A percentile compares a stretch with the other conserved stretches of the same genome.
These are phyloP conservation scores for Erpornis zantholeuca DNA, from an alignment of 2,113 vertebrate genomes.

Conservation along the genomic window DNA sequence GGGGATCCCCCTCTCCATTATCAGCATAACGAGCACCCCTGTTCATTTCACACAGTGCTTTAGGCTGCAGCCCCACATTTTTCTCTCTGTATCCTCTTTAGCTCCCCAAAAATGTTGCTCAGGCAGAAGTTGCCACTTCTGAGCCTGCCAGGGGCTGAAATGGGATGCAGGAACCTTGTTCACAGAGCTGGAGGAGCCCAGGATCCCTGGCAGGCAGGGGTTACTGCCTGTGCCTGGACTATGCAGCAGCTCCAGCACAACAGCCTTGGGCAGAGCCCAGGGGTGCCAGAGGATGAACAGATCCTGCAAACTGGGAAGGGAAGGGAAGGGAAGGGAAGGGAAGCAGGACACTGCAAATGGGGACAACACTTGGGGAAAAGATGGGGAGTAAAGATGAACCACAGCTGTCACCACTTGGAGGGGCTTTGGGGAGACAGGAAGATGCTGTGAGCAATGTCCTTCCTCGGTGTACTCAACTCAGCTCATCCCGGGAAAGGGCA, in stretches of 20 bases:
- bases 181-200: background rate
- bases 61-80: background rate
- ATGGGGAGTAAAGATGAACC: background rate
- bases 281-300: background rate
- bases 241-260: background rate
- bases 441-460: background rate
- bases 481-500: background rate
- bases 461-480: background rate
- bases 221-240: background rate
- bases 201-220: background rate
- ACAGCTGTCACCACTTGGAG: rapidly evolving
- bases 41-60: rapidly evolving
- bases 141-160: background rate
- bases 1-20: background rate
- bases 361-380: background rate
- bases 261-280: background rate
- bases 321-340: background rate
- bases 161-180: rapidly evolving
- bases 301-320: background rate
- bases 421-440: too few relatives aligned
- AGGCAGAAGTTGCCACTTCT: background rate
- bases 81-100: background rate
- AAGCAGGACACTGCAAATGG: background rate
- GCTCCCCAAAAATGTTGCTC: background rate
- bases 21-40: background rate